Evolutionary conservation across 2,888 invertebrate species (phyloP), one percentile per base, ranked within the genome.

Genomic region (Timandra comae): DNA sequence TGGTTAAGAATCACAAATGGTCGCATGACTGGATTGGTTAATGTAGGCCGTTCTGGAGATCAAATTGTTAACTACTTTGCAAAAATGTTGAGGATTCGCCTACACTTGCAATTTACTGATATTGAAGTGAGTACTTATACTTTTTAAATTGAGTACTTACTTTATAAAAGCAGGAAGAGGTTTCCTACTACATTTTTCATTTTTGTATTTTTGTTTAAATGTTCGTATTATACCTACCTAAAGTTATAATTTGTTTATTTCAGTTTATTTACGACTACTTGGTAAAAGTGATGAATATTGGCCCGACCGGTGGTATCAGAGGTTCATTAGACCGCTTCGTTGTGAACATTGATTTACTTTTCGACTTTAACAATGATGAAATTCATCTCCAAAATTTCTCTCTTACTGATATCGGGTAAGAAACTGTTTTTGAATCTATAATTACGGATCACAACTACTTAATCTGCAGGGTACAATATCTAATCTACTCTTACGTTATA

Each of bases 331-430:
- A 49, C 37, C 64, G 70, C n/a, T 77, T 84, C 40, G 56, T 57
- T 2, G 61, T 84, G 7, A 60, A 68, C 23, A 56, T 69, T 2
- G 86, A 86, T 40, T 8, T 86, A 4, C 57, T 86, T 7, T 42
- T 86, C 9, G 86, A 86, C 53, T 86, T 86, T 52, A 86, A 84
- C 52, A 86, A 84, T 43, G 84, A 86, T 32, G 86, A 86, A 50
- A 48, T 86, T 12, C 86, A 86, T 23, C 65, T 86, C 2, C 86
- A 86, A 45, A 66, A 80, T 43, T 84, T 86, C 57, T 52, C 66
- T 2, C 57, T 86, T 3, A 69, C 64, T 22, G 74, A 85, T 25
- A 63, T 84, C 39, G 85, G 84, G 86, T 86, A 40, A 53, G 63
- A 26, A 38, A 8, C 1, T 10, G 12, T 27, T 12, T 12, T 5